These are phyloP conservation scores for Cyanoramphus novaezelandiae DNA, from an alignment of 2,113 vertebrate species.

Conservation along the genomic window DNA sequence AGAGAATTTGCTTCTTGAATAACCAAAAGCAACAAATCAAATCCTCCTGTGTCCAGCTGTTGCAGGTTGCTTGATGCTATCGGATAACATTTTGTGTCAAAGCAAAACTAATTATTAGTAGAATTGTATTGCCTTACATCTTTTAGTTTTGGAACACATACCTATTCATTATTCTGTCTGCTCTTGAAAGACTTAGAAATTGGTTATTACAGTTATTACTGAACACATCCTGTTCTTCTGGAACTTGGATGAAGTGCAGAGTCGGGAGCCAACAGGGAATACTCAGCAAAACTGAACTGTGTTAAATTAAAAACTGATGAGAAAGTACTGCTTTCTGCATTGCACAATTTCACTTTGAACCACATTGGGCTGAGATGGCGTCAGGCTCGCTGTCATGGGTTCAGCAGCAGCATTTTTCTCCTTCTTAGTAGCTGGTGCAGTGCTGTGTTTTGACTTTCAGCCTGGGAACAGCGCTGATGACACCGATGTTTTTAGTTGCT, in stretches of 20 bases:
- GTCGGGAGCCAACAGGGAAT: background rate
- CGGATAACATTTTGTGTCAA: background rate
- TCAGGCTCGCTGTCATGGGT: background rate
- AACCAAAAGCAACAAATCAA: background rate
- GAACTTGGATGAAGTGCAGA: background rate
- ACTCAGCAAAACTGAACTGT: background rate
- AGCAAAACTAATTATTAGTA: slow-evolving; percentile 19
- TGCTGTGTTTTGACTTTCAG: no score
- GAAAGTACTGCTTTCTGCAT: background rate
- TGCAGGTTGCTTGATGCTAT: background rate
- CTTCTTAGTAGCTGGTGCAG: no score
- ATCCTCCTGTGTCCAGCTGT: background rate
- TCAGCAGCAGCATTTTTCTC: no score
- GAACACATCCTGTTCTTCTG: slow-evolving; percentile 23
- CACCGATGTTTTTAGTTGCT: no score
- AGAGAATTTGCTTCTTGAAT: background rate
- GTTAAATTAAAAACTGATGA: background rate
- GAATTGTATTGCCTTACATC: background rate
- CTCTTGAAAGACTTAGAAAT: slow-evolving; percentile 7
- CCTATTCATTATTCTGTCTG: slow-evolving; percentile 44
- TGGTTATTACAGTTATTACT: slow-evolving; percentile 5
- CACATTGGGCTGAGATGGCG: background rate
- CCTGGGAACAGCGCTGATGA: no score
- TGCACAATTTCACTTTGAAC: background rate
- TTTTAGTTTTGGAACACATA: slow-evolving; percentile 11